Evolutionary conservation across 2,113 vertebrate species (phyloP), one percentile per base, ranked within the genome.

Genomic region (Tretioscincus oriximinensis): DNA sequence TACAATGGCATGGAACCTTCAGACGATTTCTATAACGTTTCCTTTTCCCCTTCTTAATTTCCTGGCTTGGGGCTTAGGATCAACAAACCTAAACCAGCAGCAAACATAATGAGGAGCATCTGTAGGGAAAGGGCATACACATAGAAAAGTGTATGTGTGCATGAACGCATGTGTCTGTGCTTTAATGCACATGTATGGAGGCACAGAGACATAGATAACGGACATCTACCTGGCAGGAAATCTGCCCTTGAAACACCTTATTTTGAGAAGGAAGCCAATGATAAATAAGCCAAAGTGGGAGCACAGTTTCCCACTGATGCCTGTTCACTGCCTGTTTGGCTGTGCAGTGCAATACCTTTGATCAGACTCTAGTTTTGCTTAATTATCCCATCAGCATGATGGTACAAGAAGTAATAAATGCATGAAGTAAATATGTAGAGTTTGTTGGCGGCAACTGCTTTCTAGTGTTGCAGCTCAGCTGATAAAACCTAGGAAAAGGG

Each of bases 31-130:
- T 83, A n/a, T 60, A 69, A 47, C 35, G 49, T 73, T 81, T 68
- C 63, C 63, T 22, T 69, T 41, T 51, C 60, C 18, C 75, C 65
- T 79, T 29, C 75, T 84, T 78, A 75, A 81, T 70, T 84, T 80
- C 54, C 77, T 75, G 77, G 70, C 82, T 75, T 64, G 22, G 22
- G 72, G 72, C 66, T 79, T 35, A 68, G 54, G 73, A n/a, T 76
- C 73, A 81, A 35, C 65, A 81, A 81, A 81, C 64, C 72, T 61
- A 75, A 75, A 81, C 73, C 80, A 81, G 73, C 65, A 81, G 78
- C 78, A 80, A 73, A 47, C 65, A 16, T 81, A 69, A 69, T 84
- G 82, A 84, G 45, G 65, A 64, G 45, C 72, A 79, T 70, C 54
- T 68, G 65, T 61, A 69, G 49, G 24, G 11, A 47, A 61, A 61